These are phyloP conservation scores for Heterochromis multidens DNA, from an alignment of 2,113 vertebrate genomes.

Conservation along the genomic window DNA sequence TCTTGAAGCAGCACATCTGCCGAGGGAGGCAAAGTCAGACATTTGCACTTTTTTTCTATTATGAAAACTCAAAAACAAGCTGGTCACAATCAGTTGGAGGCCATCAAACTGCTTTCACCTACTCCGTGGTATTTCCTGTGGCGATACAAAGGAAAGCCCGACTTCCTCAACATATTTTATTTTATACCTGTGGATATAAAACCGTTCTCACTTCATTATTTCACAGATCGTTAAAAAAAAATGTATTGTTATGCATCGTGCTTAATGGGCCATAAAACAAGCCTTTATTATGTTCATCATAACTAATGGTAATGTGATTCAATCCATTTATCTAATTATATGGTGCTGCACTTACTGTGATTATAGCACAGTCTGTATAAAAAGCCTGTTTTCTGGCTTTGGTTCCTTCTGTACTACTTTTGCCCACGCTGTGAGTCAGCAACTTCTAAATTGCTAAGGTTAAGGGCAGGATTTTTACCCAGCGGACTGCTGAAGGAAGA, in stretches of 20 bases:
- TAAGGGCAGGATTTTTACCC: not conserved
- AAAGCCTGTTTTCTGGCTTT: not conserved
- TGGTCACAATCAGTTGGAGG: not conserved
- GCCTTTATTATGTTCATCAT: not conserved
- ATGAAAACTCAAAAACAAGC: not conserved
- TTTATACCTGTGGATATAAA: not conserved
- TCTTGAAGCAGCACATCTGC: not conserved
- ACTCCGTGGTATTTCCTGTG: slow-evolving; percentile 12
- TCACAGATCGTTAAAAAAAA: not conserved
- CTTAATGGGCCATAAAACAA: not conserved
- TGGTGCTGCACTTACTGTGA: not conserved
- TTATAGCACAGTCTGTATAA: not conserved
- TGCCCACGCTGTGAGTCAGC: slow-evolving; percentile 22
- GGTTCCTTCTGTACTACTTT: not conserved
- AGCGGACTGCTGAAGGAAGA: not conserved
- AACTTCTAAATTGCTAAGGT: not conserved
- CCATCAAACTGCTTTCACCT: not conserved
- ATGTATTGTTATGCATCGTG: not conserved
- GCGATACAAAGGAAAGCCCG: slow-evolving; percentile 17
- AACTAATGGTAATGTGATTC: not conserved
- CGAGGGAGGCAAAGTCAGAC: not conserved
- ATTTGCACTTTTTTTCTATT: not conserved
- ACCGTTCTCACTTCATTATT: not conserved
- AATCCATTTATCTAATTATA: not conserved
- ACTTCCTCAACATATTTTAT: slow-evolving; percentile 1